Evolutionary conservation across 1,140 invertebrate genomes (phyloP), one percentile per base, ranked within the genome.

Genomic region (Drosophila nasuta): DNA sequence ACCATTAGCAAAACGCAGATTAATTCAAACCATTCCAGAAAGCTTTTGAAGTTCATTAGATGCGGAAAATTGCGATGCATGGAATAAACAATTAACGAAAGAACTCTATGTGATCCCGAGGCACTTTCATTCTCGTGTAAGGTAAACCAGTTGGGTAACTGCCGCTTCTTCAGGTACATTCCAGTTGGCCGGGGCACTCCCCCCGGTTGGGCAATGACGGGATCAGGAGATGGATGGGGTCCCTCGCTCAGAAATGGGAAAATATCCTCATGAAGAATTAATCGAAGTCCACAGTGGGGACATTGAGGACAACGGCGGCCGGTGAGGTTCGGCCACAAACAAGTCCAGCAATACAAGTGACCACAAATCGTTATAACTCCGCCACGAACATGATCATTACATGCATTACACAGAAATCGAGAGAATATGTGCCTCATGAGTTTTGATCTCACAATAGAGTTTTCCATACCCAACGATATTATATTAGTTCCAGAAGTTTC

Each of bases 301-400:
- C 82, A 87, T 7, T n/a, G 13, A 0, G 75, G 64, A 1, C 1
- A 0, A 0, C 0, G 0, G 0, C 1, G 5, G 1, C 2, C 1
- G 5, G n/a, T 7, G 11, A 82, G 5, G 0, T 45, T 11, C 11
- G 79, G 75, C 79, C 82, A 87, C 38, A 86, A 10, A 20, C 82
- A 86, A 1, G 25, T 10, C 82, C 82, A 86, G 41, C 82, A 86
- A 17, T 48, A 86, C 0, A 87, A 7, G 28, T 86, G 79, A 0
- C 82, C 82, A 17, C 82, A 86, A 25, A 86, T 74, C 2, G 79
- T 77, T 7, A 86, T 65, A 7, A 87, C 79, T 0, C 51, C 82
- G 0, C 65, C 43, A 0, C 58, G 68, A 0, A 79, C 54, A 6
- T 67, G 58, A 2, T 52, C 5, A 0, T 5, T 1, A 41, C 82